Percentiles rank a stretch among this genome's conserved stretches.
Conservation (phyloP, 2,797 vertebrate genomes). For the Lepus oiostolus region DNA sequence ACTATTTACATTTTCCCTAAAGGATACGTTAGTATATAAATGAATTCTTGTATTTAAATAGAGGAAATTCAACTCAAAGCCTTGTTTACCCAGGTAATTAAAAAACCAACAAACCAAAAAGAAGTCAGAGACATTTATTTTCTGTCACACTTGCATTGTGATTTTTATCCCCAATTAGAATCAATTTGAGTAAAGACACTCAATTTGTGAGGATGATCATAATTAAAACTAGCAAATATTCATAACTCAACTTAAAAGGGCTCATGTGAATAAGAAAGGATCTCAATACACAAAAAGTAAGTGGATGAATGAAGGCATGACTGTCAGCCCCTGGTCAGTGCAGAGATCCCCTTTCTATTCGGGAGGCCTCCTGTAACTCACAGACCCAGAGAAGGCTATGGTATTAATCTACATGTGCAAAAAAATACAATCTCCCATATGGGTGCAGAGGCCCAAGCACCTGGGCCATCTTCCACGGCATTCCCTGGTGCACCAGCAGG, state of each 20-base stretch:
- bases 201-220: slow-evolving; percentile 4
- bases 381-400: not conserved
- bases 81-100: not conserved
- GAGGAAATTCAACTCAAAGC: not conserved
- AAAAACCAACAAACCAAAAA: not conserved
- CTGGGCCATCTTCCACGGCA: too few relatives aligned
- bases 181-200: not conserved
- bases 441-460: too few relatives aligned
- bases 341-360: too few relatives aligned
- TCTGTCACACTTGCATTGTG: not conserved
- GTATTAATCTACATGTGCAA: not conserved
- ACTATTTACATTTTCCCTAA: not conserved
- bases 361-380: not conserved
- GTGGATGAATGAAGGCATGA: not conserved
- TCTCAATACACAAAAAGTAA: not conserved
- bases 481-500: too few relatives aligned
- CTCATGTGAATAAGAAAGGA: not conserved
- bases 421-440: too few relatives aligned
- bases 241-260: not conserved
- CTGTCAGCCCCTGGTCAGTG: not conserved
- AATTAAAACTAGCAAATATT: slow-evolving; percentile 3
- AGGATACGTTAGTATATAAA: not conserved
- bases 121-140: not conserved
- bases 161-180: not conserved
- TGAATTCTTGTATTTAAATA: not conserved